These are phyloP conservation scores for Crossocerus cetratus DNA, from an alignment of 2,888 invertebrate genomes.

Conservation along the genomic window DNA sequence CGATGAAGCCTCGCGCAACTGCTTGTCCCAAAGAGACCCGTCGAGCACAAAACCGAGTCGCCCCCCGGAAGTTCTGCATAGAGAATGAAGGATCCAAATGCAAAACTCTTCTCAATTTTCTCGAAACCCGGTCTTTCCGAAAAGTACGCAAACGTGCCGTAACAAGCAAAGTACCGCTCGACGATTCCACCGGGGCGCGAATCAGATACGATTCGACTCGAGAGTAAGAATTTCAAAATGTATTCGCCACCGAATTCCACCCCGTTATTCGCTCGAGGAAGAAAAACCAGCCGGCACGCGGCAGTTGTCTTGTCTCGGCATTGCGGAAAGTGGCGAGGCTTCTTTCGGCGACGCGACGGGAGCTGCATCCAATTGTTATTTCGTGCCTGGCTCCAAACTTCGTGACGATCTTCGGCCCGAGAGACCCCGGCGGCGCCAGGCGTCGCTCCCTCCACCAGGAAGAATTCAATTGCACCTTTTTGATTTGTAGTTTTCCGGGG, in stretches of 20 bases:
- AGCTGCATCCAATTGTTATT: not conserved
- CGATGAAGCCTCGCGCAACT: not conserved
- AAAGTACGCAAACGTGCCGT: constrained; percentile 33
- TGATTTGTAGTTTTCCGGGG: too few species aligned
- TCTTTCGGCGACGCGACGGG: too few species aligned
- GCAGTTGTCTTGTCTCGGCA: too few species aligned
- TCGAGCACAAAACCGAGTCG: constrained; percentile 1
- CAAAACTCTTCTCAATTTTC: constrained; percentile 50
- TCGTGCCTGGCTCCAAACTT: not conserved
- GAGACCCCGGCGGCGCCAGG: too few species aligned
- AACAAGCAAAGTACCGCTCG: constrained; percentile 29
- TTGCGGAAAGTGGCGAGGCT: too few species aligned
- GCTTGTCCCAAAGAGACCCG: not conserved
- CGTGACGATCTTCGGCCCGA: not conserved
- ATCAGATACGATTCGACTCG: constrained; percentile 14
- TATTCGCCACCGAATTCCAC: too few species aligned
- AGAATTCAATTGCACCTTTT: too few species aligned
- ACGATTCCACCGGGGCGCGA: constrained; percentile 21
- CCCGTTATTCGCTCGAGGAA: too few species aligned
- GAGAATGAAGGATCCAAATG: constrained; percentile 29
- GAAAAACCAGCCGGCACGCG: too few species aligned
- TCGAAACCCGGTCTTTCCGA: constrained; percentile 36
- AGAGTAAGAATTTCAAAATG: not conserved
- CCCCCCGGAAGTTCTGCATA: constrained; percentile 11
- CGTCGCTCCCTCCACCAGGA: too few species aligned